Evolutionary conservation across 1,140 invertebrate species (phyloP).

Genomic region (Achroia grisella): DNA sequence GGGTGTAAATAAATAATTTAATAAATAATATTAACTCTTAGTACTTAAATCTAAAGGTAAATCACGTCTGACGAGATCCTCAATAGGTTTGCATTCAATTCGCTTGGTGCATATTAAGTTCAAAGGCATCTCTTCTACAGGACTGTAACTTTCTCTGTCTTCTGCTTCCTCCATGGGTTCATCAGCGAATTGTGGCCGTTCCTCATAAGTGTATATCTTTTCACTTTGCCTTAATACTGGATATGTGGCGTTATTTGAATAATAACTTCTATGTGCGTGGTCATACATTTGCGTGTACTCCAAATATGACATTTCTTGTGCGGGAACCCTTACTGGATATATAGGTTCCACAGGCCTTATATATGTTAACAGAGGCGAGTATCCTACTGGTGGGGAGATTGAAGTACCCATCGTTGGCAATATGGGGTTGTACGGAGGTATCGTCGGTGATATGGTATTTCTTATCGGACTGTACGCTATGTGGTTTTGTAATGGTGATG

Average conservation of each 20-base stretch:
- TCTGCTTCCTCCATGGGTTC: slow-evolving; percentile 16
- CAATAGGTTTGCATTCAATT: slow-evolving; percentile 41
- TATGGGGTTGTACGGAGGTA: slow-evolving; percentile 23
- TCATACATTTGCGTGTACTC: slow-evolving; percentile 63
- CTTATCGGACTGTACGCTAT: slow-evolving; percentile 24
- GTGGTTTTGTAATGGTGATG: slow-evolving; percentile 18
- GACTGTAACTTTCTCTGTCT: slow-evolving; percentile 13
- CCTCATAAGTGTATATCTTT: slow-evolving; percentile 36
- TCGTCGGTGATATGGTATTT: slow-evolving; percentile 26
- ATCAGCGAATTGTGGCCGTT: slow-evolving; percentile 23
- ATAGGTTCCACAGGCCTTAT: slow-evolving; percentile 33
- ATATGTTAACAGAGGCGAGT: slow-evolving; percentile 28
- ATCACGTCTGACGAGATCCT: slow-evolving; percentile 52
- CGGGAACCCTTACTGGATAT: slow-evolving; percentile 43
- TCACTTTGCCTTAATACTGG: slow-evolving; percentile 36
- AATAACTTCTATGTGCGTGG: slow-evolving; percentile 51
- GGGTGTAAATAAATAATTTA: slow-evolving; percentile 19
- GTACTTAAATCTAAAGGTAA: slow-evolving; percentile 69
- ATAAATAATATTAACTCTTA: slow-evolving; percentile 43
- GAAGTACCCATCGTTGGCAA: slow-evolving; percentile 10
- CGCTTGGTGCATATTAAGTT: slow-evolving; percentile 57
- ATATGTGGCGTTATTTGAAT: slow-evolving; percentile 34
- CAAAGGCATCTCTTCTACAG: slow-evolving; percentile 44
- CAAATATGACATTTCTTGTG: slow-evolving; percentile 53
- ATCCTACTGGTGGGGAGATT: slow-evolving; percentile 13